phyloP scores from a whole-genome alignment of 2,113 vertebrate species.

The Benitochromis conjunctus region DNA sequence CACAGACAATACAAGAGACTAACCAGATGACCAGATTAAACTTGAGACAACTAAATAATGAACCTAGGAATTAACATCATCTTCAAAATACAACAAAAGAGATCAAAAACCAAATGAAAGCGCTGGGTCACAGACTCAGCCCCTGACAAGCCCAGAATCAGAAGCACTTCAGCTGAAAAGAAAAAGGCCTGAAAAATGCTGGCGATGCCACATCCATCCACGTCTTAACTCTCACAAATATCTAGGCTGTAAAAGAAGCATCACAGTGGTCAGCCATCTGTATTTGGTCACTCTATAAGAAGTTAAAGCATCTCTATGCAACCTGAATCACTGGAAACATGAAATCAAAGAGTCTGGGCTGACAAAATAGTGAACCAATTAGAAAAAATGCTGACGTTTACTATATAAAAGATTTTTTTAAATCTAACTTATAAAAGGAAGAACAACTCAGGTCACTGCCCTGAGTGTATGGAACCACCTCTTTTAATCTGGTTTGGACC shows the following conservation, averaged over 20 bases:
- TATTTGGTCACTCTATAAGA: not conserved
- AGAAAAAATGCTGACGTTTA: not conserved
- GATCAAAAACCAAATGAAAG: too few species aligned
- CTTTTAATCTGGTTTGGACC: not conserved
- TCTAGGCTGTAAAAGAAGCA: not conserved
- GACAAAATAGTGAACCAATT: not conserved
- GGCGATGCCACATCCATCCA: not conserved
- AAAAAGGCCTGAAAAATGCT: not conserved
- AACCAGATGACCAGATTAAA: too few species aligned
- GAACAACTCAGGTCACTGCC: not conserved
- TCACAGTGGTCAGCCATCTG: not conserved
- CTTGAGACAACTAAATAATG: too few species aligned
- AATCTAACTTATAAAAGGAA: not conserved
- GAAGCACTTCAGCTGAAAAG: not conserved
- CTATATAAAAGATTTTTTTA: not conserved
- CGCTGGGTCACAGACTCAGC: too few species aligned
- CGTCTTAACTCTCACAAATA: not conserved
- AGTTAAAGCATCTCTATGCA: not conserved
- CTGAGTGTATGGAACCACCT: not conserved
- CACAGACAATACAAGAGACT: too few species aligned
- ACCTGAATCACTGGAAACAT: too few species aligned
- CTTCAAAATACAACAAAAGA: too few species aligned
- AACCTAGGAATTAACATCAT: too few species aligned
- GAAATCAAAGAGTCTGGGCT: not conserved
- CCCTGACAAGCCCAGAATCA: not conserved